Conservation (phyloP, 2,113 vertebrate species). For the Pseudopipra pipra region DNA sequence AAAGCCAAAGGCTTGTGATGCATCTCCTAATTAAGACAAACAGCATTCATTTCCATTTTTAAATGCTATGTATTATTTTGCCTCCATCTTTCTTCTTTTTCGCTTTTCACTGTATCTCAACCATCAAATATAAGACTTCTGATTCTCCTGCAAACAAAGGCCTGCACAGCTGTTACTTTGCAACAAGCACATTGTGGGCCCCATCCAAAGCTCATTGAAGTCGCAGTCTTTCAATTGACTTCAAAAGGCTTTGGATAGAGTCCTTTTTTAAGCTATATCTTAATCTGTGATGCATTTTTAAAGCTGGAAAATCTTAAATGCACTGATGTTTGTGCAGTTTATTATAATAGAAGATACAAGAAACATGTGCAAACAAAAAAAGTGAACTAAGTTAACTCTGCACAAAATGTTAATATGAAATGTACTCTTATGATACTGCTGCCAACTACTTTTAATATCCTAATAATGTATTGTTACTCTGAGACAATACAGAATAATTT, state of each 20-base stretch:
- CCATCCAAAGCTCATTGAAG: slow-evolving; percentile 62
- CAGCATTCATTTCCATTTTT: slow-evolving; percentile 53
- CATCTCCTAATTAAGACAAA: slow-evolving; percentile 63
- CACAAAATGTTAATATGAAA: not conserved
- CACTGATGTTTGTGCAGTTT: not conserved
- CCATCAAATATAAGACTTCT: slow-evolving; percentile 57
- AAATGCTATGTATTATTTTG: slow-evolving; percentile 53
- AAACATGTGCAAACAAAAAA: not conserved
- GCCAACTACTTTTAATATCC: slow-evolving; percentile 52
- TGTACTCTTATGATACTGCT: not conserved
- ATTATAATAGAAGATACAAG: not conserved
- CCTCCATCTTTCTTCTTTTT: slow-evolving; percentile 49
- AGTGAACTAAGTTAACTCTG: not conserved
- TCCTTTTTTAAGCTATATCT: slow-evolving; percentile 51
- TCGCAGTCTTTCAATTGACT: slow-evolving; percentile 56
- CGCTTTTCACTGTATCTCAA: slow-evolving; percentile 28
- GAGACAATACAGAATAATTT: slow-evolving; percentile 70
- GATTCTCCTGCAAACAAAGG: slow-evolving; percentile 59
- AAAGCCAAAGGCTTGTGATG: slow-evolving; percentile 54
- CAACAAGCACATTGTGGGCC: slow-evolving; percentile 48
- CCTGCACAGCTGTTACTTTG: slow-evolving; percentile 65
- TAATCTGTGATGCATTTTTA: slow-evolving; percentile 49
- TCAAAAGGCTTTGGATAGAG: slow-evolving; percentile 33
- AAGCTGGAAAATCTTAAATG: slow-evolving; percentile 34
- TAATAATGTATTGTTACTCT: slow-evolving; percentile 41